These are phyloP conservation scores for Canis aureus DNA, from an alignment of 2,113 vertebrate genomes.

Conservation along the genomic window DNA sequence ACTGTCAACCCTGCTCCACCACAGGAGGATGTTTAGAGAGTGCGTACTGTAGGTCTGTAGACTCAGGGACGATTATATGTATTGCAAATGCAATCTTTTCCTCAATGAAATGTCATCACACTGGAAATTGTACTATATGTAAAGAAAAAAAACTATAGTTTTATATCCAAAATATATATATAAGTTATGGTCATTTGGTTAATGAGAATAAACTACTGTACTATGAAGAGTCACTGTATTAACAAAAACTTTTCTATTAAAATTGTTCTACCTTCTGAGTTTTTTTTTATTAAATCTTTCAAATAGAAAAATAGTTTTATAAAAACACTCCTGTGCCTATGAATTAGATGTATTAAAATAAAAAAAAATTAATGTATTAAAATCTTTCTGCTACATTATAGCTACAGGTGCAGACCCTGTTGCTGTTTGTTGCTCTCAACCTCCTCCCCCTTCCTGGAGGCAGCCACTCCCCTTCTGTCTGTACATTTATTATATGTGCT, in stretches of 20 bases:
- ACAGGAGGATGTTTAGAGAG: background rate
- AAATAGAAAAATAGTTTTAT: background rate
- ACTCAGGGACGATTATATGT: conserved; percentile 63
- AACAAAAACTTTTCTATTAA: conserved; percentile 72
- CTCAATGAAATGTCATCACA: conserved; percentile 55
- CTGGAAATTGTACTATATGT: conserved; percentile 60
- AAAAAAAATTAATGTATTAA: background rate
- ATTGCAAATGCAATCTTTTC: conserved; percentile 26
- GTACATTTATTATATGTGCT: background rate
- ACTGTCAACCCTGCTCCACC: background rate
- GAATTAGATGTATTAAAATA: background rate
- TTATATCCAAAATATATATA: conserved; percentile 43
- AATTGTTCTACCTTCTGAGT: background rate
- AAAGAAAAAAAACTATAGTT: conserved; percentile 62
- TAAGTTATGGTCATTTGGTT: conserved; percentile 61
- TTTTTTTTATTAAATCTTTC: background rate
- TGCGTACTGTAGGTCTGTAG: background rate
- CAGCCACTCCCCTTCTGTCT: background rate
- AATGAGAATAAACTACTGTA: conserved; percentile 44
- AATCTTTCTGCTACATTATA: background rate
- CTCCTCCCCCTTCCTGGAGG: background rate
- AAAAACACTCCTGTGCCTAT: background rate
- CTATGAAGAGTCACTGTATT: conserved; percentile 55
- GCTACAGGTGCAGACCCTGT: background rate
- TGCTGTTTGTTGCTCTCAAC: background rate